Evolutionary conservation across 1,140 invertebrate species (phyloP).

Genomic region (Colletes latitarsis): DNA sequence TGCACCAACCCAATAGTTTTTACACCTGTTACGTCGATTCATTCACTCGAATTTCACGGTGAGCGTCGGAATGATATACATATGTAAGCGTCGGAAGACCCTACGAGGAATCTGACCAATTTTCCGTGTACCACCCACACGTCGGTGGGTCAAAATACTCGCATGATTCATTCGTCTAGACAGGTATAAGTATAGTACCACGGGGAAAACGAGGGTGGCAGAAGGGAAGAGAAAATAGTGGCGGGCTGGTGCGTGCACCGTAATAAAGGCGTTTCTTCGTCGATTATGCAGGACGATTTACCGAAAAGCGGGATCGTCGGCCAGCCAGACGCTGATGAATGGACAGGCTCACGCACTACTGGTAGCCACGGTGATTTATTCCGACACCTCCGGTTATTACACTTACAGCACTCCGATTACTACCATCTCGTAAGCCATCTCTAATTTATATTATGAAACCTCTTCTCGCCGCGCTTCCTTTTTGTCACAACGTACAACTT

Average conservation of each 20-base stretch:
- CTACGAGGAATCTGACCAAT: slow-evolving; percentile 63
- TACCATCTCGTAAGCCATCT: slow-evolving; percentile 32
- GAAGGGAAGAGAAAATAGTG: slow-evolving; percentile 11
- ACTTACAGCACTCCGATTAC: slow-evolving; percentile 39
- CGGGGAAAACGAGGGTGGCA: neutral
- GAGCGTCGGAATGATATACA: neutral
- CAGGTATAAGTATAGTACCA: slow-evolving; percentile 65
- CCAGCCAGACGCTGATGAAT: slow-evolving; percentile 47
- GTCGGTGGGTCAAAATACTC: slow-evolving; percentile 62
- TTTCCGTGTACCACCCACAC: slow-evolving; percentile 65
- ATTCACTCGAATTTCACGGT: neutral
- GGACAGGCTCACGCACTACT: slow-evolving; percentile 54
- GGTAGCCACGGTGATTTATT: slow-evolving; percentile 44
- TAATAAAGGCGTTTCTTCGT: slow-evolving; percentile 63
- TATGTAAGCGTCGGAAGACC: slow-evolving; percentile 37
- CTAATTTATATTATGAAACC: neutral
- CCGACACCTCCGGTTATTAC: slow-evolving; percentile 30
- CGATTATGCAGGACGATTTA: slow-evolving; percentile 65
- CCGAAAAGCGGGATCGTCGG: slow-evolving; percentile 26
- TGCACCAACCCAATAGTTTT: neutral
- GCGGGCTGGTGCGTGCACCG: slow-evolving; percentile 47
- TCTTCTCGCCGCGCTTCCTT: neutral
- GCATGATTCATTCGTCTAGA: slow-evolving; percentile 68
- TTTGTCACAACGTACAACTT: neutral
- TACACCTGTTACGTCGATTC: slow-evolving; percentile 4